A percentile compares a stretch with the other conserved stretches of the same genome.
Evolutionary conservation across 2,797 vertebrate species (phyloP).

Genomic region (Myotis pilosus): DNA sequence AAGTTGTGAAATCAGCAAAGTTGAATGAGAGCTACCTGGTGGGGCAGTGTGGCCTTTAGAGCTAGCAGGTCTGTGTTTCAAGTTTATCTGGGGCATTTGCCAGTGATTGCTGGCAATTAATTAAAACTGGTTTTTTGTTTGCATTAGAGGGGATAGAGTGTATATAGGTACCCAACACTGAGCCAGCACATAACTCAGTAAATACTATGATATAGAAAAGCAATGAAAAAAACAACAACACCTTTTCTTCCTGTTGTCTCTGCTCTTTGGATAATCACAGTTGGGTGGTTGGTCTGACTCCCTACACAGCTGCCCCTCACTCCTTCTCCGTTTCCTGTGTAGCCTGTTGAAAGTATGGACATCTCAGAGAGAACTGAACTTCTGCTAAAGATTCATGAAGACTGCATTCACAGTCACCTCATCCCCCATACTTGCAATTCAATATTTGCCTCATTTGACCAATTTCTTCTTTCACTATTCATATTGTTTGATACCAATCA

Average conservation of each 20-base stretch:
- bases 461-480: neutral
- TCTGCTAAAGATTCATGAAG: neutral
- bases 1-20: neutral
- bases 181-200: neutral
- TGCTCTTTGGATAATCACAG: neutral
- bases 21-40: neutral
- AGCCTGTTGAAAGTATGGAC: neutral
- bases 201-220: neutral
- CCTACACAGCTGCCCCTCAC: no score
- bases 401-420: neutral
- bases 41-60: neutral
- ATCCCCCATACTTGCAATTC: neutral
- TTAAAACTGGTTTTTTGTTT: neutral
- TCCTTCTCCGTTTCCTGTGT: neutral
- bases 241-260: neutral
- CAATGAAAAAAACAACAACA: neutral
- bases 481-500: neutral
- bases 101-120: neutral
- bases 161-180: neutral
- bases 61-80: neutral
- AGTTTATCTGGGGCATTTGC: neutral
- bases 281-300: neutral
- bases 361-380: neutral
- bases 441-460: neutral
- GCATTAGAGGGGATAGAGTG: neutral